Base-by-base conservation (phyloP, 2,888 invertebrate species). In the Napeogenes sylphis region DNA sequence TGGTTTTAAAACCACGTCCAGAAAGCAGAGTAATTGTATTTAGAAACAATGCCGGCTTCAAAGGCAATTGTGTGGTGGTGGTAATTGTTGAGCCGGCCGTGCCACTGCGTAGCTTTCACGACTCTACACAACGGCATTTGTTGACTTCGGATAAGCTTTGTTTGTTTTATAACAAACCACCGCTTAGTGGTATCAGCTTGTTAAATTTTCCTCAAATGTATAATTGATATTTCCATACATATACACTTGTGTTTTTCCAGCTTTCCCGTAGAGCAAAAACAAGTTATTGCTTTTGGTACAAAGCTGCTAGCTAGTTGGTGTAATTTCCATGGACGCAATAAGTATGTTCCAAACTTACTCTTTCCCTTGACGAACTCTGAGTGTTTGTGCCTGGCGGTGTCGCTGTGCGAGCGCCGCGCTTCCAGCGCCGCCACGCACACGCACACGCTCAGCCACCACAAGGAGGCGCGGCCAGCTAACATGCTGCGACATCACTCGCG, bases 321-420 rank as follows among this genome's bases (percentile, higher is more conserved):
- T 3, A 10, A 42, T 42, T 42, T 42, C 10, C 42, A 10, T 42
- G 42, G 10, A 42, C 10, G 10, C 42, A 10, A 42, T 10, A 42
- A 42, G 10, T 42, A 42, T 12, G 42, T 10, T 78, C 76, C 74
- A 74, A 72, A 93, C 94, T 94, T 92, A 94, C 94, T 94, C 87
- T 94, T 95, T 83, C 94, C 94, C 85, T 94, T 94, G 82, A 94
- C 94, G 82, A 94, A 94, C 82, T 94, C 94, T 73, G 94, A 93
- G 75, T 91, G 85, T 73, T 85, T 85, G 73, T 87, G 83, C 61
- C 84, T 79, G 66, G 82, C 75, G 70, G 82, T 79, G 71, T 78
- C 72, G 77, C 82, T 85, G 73, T 85, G 81, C 64, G 79, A 72
- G 70, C 86, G 83, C 67, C 80, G 79, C 70, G 76, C 78, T 72